Conservation (phyloP, 2,888 invertebrate species). For the Hirtodrosophila confusa region DNA sequence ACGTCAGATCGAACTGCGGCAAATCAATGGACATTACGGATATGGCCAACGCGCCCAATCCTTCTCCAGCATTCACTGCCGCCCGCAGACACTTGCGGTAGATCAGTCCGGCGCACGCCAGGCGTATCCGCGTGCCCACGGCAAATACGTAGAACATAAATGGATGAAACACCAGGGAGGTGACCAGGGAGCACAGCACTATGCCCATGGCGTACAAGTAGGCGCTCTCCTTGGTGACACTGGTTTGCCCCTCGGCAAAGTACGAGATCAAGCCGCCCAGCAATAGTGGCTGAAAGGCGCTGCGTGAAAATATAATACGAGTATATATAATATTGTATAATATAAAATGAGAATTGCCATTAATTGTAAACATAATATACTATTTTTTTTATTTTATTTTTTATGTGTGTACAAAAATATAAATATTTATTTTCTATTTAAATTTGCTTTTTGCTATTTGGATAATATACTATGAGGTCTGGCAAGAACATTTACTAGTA, state of each 20-base stretch:
- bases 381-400: too few species aligned
- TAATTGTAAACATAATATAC: too few species aligned
- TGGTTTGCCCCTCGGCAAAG: slow-evolving; percentile 85
- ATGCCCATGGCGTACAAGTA: slow-evolving; percentile 89
- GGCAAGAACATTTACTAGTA: too few species aligned
- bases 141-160: slow-evolving; percentile 89
- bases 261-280: slow-evolving; percentile 88
- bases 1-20: slow-evolving; percentile 94
- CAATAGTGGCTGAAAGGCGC: slow-evolving; percentile 87
- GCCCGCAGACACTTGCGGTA: slow-evolving; percentile 89
- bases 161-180: slow-evolving; percentile 88
- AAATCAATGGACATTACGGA: slow-evolving; percentile 97
- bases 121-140: slow-evolving; percentile 88
- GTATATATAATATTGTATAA: neutral
- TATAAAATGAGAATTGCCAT: neutral
- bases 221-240: slow-evolving; percentile 85
- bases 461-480: too few species aligned
- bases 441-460: too few species aligned
- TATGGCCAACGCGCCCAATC: slow-evolving; percentile 90
- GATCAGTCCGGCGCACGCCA: slow-evolving; percentile 89
- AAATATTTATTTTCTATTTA: too few species aligned
- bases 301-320: slow-evolving; percentile 69
- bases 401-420: too few species aligned
- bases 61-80: slow-evolving; percentile 92
- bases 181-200: slow-evolving; percentile 85